phyloP scores from a whole-genome alignment of 92 coral and sea anemone genomes.

The Umimayanthus chanpuru region DNA sequence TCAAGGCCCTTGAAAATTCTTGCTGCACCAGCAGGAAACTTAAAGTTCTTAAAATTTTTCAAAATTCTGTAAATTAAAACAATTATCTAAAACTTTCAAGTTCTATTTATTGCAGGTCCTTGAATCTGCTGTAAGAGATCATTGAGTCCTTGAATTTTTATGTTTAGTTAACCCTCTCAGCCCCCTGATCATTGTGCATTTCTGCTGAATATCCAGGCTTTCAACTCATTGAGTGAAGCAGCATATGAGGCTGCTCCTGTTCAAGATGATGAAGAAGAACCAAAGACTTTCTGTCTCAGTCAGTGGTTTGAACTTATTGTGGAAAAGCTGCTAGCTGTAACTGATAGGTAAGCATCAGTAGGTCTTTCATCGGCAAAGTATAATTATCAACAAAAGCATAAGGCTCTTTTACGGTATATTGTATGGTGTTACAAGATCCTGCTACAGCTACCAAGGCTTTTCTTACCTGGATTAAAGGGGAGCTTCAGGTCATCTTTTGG shows the following conservation, averaged over 20 bases:
- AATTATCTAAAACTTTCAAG: too few relatives aligned
- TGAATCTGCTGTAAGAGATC: neutral
- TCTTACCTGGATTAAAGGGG: too few relatives aligned
- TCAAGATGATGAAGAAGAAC: slow-evolving; percentile 81
- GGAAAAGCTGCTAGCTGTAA: slow-evolving; percentile 77
- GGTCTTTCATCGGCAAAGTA: neutral
- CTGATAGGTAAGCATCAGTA: slow-evolving; percentile 69
- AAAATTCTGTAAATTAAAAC: too few relatives aligned
- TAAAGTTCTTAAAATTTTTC: too few relatives aligned
- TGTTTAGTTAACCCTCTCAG: too few relatives aligned
- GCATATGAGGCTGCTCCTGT: slow-evolving; percentile 90
- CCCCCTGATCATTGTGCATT: too few relatives aligned
- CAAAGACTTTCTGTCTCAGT: slow-evolving; percentile 83
- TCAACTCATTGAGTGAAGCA: slow-evolving; percentile 95
- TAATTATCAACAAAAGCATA: neutral
- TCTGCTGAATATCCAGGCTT: slow-evolving; percentile 66
- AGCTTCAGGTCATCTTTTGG: too few relatives aligned
- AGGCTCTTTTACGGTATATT: neutral
- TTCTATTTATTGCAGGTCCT: slow-evolving; percentile 6
- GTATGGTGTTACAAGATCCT: too few relatives aligned
- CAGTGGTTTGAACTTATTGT: slow-evolving; percentile 70
- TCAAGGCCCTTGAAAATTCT: too few relatives aligned
- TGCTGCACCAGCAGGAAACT: too few relatives aligned
- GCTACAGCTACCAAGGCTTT: too few relatives aligned
- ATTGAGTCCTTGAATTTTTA: too few relatives aligned